Evolutionary conservation across 2,797 vertebrate genomes (phyloP), one percentile per base, ranked within the genome.

Genomic region (Galagoides demidoff): DNA sequence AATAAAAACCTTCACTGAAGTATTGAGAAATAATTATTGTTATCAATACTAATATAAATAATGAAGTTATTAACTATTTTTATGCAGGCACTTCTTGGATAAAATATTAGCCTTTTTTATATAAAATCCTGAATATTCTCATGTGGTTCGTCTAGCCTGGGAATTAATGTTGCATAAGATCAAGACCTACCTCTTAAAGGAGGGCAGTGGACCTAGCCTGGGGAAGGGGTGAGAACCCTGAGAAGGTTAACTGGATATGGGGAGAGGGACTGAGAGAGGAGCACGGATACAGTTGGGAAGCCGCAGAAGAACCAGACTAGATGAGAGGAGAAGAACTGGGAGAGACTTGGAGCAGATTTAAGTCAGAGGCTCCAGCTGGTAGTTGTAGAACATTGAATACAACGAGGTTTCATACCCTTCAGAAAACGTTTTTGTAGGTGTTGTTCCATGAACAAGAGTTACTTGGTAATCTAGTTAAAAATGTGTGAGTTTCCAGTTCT

Each of bases 31-130:
- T 68, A 73, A 78, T 86, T 2, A 11, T n/a, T 93, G 81, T 81
- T 77, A 94, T 78, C n/a, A 87, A 76, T 74, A 88, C 7, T 64
- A 84, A 94, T 76, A 83, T 90, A 90, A 96, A 85, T 71, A 77
- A 93, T 68, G 4, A 95, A 17, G 9, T 71, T 68, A 70, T 61
- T 61, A 16, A n/a, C 76, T 95, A 64, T 39, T 87, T 93, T 89
- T 92, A 22, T 13, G n/a, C 17, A 23, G 10, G 4, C 89, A 2
- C 17, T 92, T 90, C 57, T 61, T 89, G 13, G 10, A 93, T 92
- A 82, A 93, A 90, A 37, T 74, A 20, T 87, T 29, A 70, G 2
- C 14, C 22, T 87, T 63, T 93, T 87, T 88, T 76, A 39, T 74
- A 7, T 78, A 85, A 95, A 95, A 89, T 68, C 7, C 27, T 71